phyloP scores from a whole-genome alignment of 2,888 invertebrate genomes.

The Bombylius discolor region DNA sequence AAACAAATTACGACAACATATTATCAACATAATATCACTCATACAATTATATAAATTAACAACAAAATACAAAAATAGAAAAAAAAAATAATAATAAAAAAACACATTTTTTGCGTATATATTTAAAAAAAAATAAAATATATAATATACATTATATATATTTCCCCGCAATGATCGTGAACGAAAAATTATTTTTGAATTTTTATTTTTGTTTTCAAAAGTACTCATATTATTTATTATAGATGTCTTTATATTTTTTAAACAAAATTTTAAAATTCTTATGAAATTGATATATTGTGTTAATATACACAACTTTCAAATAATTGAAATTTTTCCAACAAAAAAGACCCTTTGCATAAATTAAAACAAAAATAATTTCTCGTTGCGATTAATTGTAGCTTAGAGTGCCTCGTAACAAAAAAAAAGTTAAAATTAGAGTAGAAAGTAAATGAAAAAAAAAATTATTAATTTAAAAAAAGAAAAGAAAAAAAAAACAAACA shows the following conservation, averaged over 20 bases:
- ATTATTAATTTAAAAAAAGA: no score
- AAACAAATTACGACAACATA: no score
- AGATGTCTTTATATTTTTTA: no score
- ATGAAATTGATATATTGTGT: no score
- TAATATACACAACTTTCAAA: no score
- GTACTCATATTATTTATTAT: no score
- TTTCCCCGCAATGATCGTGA: constrained; percentile 21
- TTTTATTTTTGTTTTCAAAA: no score
- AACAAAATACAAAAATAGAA: constrained; percentile 6
- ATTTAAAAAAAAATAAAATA: constrained; percentile 9
- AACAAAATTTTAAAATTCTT: no score
- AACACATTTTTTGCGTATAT: neutral
- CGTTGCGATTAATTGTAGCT: constrained; percentile 24
- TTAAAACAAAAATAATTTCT: constrained; percentile 16
- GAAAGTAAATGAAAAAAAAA: no score
- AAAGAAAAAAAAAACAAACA: no score
- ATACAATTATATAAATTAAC: neutral
- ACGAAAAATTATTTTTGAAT: constrained; percentile 19
- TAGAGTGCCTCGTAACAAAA: constrained; percentile 23
- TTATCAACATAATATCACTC: neutral
- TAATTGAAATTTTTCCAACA: no score
- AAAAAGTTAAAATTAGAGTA: neutral
- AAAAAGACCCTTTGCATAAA: neutral
- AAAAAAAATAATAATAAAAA: neutral
- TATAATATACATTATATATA: constrained; percentile 4